Base-by-base conservation (phyloP, 1,140 invertebrate species). In the Drosophila auraria region DNA sequence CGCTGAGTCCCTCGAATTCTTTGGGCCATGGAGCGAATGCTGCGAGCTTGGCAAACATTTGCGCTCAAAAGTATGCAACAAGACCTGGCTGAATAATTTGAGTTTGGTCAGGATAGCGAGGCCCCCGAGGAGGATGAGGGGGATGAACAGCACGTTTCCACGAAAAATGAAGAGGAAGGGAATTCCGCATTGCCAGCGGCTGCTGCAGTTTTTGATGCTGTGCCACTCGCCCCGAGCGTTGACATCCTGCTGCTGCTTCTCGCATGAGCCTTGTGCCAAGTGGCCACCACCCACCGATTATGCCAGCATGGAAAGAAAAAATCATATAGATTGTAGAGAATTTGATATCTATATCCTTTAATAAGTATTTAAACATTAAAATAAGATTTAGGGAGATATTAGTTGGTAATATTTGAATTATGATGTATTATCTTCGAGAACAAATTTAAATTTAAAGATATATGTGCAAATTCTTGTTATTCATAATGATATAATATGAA, bases 11-110 rank as follows among this genome's bases (percentile, higher is more conserved):
- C 50, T n/a, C 23, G 53, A 53, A 70, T 82, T 64, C 83, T 69
- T 57, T 72, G 80, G 79, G 69, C 62, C 68, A 83, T 77, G 77
- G 57, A 59, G 53, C 77, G 68, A 64, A 51, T 74, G 54, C 72
- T 62, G 65, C 54, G 75, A 82, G 75, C 82, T 84, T 69, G 78
- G 86, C 83, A 89, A 89, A 89, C 78, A 89, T 90, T 89, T 84
- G 84, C 70, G 78, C 84, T 84, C 65, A 68, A 84, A 89, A 89
- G 86, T 89, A 89, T 89, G 84, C 84, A 87, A 89, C 84, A 83
- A 89, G 75, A 75, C 82, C 86, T 90, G 86, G 64, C 84, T 89
- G 83, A 87, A 87, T 90, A 84, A 89, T 89, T 90, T 80, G 65
- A 84, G 81, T 83, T 84, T 66, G 81, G 73, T 66, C 79, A 80